Base-by-base conservation (phyloP, 2,888 invertebrate genomes). In the Sericinus montela region DNA sequence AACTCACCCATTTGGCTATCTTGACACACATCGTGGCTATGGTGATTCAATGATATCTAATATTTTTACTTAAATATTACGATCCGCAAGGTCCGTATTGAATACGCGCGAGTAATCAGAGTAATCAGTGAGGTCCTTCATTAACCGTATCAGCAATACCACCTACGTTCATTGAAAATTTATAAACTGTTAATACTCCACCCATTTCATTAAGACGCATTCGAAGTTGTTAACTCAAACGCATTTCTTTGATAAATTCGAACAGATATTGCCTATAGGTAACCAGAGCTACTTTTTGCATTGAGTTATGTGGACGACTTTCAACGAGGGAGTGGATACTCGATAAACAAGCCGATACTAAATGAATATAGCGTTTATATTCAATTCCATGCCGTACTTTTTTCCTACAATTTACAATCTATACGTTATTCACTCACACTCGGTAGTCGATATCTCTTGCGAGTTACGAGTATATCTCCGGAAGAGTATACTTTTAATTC, bases 211-310 rank as follows among this genome's bases (percentile, higher is more conserved):
- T 7, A 32, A 32, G 11, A 7, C 32, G 32, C 11, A 11, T 11
- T 32, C 32, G 11, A 32, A 38, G 48, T 16, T 29, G 39, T 44
- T 49, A 49, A 39, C 40, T 49, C 40, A 39, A 71, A 69, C 67
- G 68, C 67, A 72, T 74, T 72, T 71, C 67, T 75, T 80, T 83
- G 77, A 80, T 83, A 78, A 77, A 78, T 70, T 70, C 53, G 54
- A 59, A 58, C 48, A 66, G 68, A 69, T 74, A 67, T 64, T 65
- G 67, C 75, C 72, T 66, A 63, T 74, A 70, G 65, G 67, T 73
- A 78, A 75, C 58, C 57, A 55, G 62, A 59, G 52, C 73, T 70
- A 75, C 74, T 81, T 82, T 81, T 82, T 82, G 74, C 71, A 54
- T 15, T 48, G 45, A 59, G 55, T 62, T 60, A 60, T 61, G 59